These are phyloP conservation scores for Fringilla coelebs DNA, from an alignment of 2,797 vertebrate genomes.

Conservation along the genomic window DNA sequence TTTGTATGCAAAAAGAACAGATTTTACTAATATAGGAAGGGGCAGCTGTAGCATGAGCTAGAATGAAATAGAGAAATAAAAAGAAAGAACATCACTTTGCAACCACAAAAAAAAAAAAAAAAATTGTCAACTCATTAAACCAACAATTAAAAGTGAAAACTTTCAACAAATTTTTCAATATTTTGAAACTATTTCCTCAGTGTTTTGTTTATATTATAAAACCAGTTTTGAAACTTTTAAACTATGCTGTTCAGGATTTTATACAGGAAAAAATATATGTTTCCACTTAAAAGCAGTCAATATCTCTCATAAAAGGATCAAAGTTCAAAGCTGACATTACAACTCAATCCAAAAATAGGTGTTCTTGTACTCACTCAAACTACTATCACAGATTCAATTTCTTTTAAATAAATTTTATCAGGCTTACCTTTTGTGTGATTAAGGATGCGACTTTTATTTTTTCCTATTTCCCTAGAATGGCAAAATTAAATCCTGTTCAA, in stretches of 20 bases:
- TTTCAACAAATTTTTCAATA: background rate
- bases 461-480: background rate
- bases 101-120: background rate
- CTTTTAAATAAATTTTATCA: background rate
- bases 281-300: background rate
- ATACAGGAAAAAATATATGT: background rate
- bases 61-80: background rate
- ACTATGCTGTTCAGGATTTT: background rate
- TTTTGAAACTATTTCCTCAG: background rate
- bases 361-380: background rate
- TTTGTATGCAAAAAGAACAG: background rate
- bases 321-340: background rate
- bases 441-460: background rate
- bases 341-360: background rate
- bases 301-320: background rate
- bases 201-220: background rate
- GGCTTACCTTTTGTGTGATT: background rate
- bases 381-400: background rate
- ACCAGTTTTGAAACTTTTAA: background rate
- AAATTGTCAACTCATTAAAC: background rate
- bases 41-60: accelerated
- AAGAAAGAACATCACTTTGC: background rate
- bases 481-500: background rate
- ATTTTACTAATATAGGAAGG: background rate
- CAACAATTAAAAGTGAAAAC: background rate